Evolutionary conservation across 2,797 vertebrate species (phyloP).

Genomic region (Semotilus atromaculatus): DNA sequence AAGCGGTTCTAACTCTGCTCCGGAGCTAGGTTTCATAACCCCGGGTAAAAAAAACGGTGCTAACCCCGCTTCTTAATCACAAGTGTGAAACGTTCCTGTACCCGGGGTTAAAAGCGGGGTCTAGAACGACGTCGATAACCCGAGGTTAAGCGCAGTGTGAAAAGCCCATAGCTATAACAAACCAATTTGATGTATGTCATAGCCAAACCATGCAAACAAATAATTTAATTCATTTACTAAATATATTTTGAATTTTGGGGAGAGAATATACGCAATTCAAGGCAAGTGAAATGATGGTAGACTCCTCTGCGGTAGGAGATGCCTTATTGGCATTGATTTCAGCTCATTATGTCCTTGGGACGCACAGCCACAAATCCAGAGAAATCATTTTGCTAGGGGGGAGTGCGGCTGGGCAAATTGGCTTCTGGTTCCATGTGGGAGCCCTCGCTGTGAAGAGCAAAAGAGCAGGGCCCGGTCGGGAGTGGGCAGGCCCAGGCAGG

Average conservation of each 20-base stretch:
- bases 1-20: neutral
- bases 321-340: conserved; percentile 78
- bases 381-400: conserved; percentile 72
- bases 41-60: too few relatives aligned
- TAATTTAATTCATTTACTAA: neutral
- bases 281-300: conserved; percentile 56
- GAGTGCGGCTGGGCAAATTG: conserved; percentile 73
- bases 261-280: neutral
- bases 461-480: conserved; percentile 78
- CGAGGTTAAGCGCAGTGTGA: neutral
- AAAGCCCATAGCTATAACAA: neutral
- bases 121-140: neutral
- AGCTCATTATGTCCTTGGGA: conserved; percentile 79
- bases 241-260: neutral
- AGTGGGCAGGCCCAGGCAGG: conserved; percentile 84
- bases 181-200: neutral
- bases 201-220: neutral
- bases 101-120: neutral
- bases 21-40: neutral
- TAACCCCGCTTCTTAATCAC: neutral
- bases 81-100: neutral
- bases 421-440: conserved; percentile 75
- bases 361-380: conserved; percentile 70
- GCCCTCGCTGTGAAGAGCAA: conserved; percentile 77
- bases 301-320: conserved; percentile 63